Conservation (phyloP, 2,113 vertebrate genomes). For the Thalassoma bifasciatum region DNA sequence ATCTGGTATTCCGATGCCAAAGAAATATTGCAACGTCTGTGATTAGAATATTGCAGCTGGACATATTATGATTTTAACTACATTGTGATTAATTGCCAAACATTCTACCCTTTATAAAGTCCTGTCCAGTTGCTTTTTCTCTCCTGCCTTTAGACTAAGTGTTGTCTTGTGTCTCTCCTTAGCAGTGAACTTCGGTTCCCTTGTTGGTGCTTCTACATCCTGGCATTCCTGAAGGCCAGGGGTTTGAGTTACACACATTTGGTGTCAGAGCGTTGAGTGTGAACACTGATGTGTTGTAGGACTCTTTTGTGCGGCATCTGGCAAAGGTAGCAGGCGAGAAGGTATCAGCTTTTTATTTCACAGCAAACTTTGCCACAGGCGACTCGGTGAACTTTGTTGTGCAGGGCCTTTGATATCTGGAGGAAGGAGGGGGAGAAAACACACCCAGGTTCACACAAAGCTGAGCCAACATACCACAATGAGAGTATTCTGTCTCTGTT, state of each 20-base stretch:
- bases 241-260: conserved; percentile 59
- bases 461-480: conserved; percentile 69
- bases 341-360: conserved; percentile 70
- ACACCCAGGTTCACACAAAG: conserved; percentile 79
- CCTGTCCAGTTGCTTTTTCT: background rate
- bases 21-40: too few species aligned
- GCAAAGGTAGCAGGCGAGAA: conserved; percentile 35
- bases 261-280: conserved; percentile 46
- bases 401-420: conserved; percentile 74
- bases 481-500: conserved; percentile 69
- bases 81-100: too few species aligned
- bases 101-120: too few species aligned
- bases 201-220: conserved; percentile 30
- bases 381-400: conserved; percentile 76
- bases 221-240: conserved; percentile 48
- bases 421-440: conserved; percentile 75
- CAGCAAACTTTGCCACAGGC: conserved; percentile 67
- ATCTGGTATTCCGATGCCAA: too few species aligned
- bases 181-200: conserved; percentile 11
- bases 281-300: conserved; percentile 66
- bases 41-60: too few species aligned
- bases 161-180: conserved; percentile 10
- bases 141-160: background rate
- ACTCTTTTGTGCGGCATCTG: conserved; percentile 71
- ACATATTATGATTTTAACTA: too few species aligned